Base-by-base conservation (phyloP, 2,888 invertebrate species). In the Amphipyra tragopoginis region DNA sequence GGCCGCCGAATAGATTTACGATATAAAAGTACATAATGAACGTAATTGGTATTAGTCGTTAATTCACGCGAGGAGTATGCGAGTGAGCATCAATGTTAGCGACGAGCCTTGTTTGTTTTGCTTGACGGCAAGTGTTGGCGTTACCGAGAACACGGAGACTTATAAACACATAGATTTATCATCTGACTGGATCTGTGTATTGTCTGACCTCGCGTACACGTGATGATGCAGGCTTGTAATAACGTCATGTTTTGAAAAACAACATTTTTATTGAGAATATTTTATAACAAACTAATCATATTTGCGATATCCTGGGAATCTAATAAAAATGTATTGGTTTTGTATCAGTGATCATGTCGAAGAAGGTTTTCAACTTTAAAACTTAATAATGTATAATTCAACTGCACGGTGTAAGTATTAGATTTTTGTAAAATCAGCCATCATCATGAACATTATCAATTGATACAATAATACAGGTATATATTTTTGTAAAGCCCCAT, bases 1-100 rank as follows among this genome's bases (percentile, higher is more conserved):
- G 56, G 63, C 61, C 55, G 39, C 54, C 48, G 56, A 56, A 70
- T 38, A 50, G 55, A 70, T 79, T 82, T 76, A 81, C 74, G 60
- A 60, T 69, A 68, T 60, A 65, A 70, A 74, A 74, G 72, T 71
- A 72, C 67, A 76, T 70, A 66, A 78, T 75, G 68, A 67, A 70
- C 68, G 72, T 73, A 73, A 77, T 82, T 76, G 63, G 70, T 69
- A 77, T 76, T 70, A 69, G 70, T 75, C 75, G 75, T 83, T 67
- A 79, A 80, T 76, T 50, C 51, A 52, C 58, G 62, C 57, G 72
- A 65, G 65, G 72, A 71, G 69, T 77, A 70, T 58, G 65, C 62
- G 61, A 50, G 56, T 38, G 13, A 33, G 52, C 57, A 39, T 59
- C 60, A 40, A 38, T 36, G 62, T 43, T 45, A 33, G 48, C 55